A percentile compares a stretch with the other conserved stretches of the same genome.
Evolutionary conservation across 1,140 invertebrate species (phyloP).

Genomic region (Anoplolepis gracilipes): DNA sequence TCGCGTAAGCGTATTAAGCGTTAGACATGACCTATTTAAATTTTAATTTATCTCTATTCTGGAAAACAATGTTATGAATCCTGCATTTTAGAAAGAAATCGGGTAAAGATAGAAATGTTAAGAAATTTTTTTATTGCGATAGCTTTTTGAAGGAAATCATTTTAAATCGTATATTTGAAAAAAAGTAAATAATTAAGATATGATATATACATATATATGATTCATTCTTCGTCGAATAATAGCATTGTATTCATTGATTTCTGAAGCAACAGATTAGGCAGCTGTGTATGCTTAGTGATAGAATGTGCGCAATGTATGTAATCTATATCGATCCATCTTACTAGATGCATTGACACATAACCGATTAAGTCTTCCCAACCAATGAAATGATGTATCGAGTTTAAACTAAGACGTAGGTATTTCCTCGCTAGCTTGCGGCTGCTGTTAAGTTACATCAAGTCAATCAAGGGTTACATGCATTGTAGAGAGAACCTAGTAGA

Average conservation of each 20-base stretch:
- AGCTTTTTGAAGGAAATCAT: not conserved
- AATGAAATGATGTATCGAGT: constrained; percentile 56
- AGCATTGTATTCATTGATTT: not conserved
- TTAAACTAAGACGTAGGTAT: constrained; percentile 25
- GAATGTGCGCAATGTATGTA: constrained; percentile 49
- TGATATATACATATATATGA: not conserved
- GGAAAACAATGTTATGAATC: not conserved
- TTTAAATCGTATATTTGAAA: not conserved
- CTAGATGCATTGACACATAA: constrained; percentile 50
- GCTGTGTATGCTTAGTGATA: constrained; percentile 27
- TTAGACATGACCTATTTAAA: not conserved
- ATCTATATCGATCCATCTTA: constrained; percentile 55
- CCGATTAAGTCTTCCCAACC: constrained; percentile 46
- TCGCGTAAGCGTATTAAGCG: not conserved
- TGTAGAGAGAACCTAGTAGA: too few relatives aligned
- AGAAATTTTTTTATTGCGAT: not conserved
- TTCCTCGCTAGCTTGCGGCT: not conserved
- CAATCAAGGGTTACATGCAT: not conserved
- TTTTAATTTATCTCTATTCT: not conserved
- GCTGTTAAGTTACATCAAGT: constrained; percentile 6
- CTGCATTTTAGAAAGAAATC: not conserved
- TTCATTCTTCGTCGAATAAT: not conserved
- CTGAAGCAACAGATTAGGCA: constrained; percentile 46
- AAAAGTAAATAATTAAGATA: constrained; percentile 1
- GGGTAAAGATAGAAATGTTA: constrained; percentile 5